A percentile compares a stretch with the other conserved stretches of the same genome.
Evolutionary conservation across 2,888 invertebrate species (phyloP).

Genomic region (Griposia aprilina): DNA sequence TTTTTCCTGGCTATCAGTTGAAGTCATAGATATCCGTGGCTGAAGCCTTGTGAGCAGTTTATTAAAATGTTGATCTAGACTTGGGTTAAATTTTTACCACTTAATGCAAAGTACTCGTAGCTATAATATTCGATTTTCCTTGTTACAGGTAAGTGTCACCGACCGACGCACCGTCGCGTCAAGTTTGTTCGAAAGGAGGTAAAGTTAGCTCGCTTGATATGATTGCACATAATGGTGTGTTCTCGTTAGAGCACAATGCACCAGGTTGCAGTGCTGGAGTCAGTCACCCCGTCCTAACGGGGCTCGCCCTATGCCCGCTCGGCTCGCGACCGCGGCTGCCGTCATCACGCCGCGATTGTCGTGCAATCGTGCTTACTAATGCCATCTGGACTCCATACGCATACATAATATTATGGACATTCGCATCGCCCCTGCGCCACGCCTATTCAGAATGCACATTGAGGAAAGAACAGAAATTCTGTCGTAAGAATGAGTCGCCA

Average conservation of each 20-base stretch:
- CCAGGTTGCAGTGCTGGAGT: conserved; percentile 89
- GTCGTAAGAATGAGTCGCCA: conserved; percentile 57
- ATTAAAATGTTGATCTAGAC: conserved; percentile 37
- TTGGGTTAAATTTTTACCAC: conserved; percentile 16
- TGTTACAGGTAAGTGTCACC: conserved; percentile 84
- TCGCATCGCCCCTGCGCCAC: conserved; percentile 68
- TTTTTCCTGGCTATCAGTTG: conserved; percentile 37
- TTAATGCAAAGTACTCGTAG: conserved; percentile 24
- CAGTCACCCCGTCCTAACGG: conserved; percentile 90
- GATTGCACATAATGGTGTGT: conserved; percentile 87
- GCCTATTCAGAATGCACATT: conserved; percentile 67
- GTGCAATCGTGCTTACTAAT: conserved; percentile 85
- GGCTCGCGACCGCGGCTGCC: conserved; percentile 77
- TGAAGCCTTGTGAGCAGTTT: conserved; percentile 19
- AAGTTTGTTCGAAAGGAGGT: conserved; percentile 70
- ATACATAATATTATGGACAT: conserved; percentile 77
- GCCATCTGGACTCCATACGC: conserved; percentile 81
- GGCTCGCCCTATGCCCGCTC: conserved; percentile 87
- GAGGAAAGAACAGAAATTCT: conserved; percentile 60
- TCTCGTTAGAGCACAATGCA: conserved; percentile 91
- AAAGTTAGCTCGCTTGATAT: conserved; percentile 82
- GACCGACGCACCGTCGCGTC: conserved; percentile 45
- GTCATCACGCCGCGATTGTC: conserved; percentile 85
- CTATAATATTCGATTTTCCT: conserved; percentile 68
- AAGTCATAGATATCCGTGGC: background rate